phyloP scores from a whole-genome alignment of 2,888 invertebrate species.

The Empis stercorea region DNA sequence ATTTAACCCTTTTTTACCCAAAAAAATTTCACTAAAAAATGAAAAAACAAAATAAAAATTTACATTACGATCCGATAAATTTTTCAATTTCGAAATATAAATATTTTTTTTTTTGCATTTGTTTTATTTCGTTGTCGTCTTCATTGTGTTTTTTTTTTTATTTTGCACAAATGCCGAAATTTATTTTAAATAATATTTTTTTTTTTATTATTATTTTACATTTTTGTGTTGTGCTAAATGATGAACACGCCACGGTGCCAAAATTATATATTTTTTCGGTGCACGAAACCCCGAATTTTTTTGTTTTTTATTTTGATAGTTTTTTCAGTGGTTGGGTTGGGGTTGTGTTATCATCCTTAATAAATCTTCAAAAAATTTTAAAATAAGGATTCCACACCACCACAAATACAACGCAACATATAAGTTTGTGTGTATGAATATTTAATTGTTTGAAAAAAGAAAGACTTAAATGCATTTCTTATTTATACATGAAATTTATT shows the following conservation, averaged over 20 bases:
- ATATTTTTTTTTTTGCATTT: background rate
- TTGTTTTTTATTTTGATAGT: background rate
- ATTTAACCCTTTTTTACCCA: too few species aligned
- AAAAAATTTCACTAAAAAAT: too few species aligned
- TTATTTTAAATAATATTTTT: slow-evolving; percentile 15
- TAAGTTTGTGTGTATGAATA: slow-evolving; percentile 12
- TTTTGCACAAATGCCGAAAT: slow-evolving; percentile 10
- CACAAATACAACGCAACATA: slow-evolving; percentile 14
- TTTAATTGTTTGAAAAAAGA: slow-evolving; percentile 4
- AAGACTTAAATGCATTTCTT: too few species aligned
- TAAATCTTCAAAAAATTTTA: slow-evolving; percentile 21
- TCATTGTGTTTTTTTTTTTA: slow-evolving; percentile 2
- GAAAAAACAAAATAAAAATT: too few species aligned
- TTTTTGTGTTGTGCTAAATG: slow-evolving; percentile 4
- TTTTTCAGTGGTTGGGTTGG: too few species aligned
- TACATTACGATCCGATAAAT: too few species aligned
- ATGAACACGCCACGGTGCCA: slow-evolving; percentile 14
- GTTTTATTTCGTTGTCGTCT: background rate
- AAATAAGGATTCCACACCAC: slow-evolving; percentile 19
- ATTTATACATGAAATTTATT: too few species aligned
- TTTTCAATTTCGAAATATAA: slow-evolving; percentile 2
- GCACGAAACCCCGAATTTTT: slow-evolving; percentile 16
- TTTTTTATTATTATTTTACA: too few species aligned
- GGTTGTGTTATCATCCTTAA: slow-evolving; percentile 5
- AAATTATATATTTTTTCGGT: slow-evolving; percentile 21